Evolutionary conservation across 2,113 vertebrate species (phyloP).

Genomic region (Seriola dumerili): DNA sequence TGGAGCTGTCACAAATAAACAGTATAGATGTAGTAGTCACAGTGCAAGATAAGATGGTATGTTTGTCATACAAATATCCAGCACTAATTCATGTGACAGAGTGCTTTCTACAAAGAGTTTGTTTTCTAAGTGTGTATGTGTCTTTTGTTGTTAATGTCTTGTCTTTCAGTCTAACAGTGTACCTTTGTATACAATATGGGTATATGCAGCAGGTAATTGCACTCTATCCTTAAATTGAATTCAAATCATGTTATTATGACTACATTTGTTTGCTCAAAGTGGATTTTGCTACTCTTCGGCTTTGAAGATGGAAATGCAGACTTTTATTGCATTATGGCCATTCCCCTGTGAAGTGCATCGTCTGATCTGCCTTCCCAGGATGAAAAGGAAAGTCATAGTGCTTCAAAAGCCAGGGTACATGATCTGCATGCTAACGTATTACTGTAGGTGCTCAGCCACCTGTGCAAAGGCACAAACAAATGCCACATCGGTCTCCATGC

Average conservation of each 20-base stretch:
- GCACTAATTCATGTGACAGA: neutral
- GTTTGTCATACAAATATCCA: neutral
- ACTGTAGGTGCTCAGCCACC: constrained; percentile 16
- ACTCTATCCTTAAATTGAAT: constrained; percentile 31
- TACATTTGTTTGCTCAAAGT: constrained; percentile 27
- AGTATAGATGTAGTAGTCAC: neutral
- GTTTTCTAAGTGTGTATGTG: constrained; percentile 9
- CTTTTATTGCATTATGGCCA: constrained; percentile 23
- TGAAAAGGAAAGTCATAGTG: constrained; percentile 19
- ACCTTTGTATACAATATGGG: constrained; percentile 4
- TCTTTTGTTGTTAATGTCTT: constrained; percentile 23
- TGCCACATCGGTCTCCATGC: constrained; percentile 1
- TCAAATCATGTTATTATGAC: constrained; percentile 40
- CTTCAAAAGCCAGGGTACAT: constrained; percentile 37
- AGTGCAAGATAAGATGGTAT: constrained; percentile 6
- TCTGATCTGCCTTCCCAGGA: constrained; percentile 16
- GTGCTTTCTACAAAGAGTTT: constrained; percentile 21
- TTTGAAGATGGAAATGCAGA: constrained; percentile 57
- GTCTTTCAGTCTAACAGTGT: constrained; percentile 4
- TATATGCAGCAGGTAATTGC: constrained; percentile 23
- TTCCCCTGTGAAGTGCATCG: constrained; percentile 24
- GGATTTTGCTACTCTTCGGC: constrained; percentile 1
- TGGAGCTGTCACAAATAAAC: constrained; percentile 13
- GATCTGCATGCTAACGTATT: constrained; percentile 13
- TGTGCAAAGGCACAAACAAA: constrained; percentile 22